phyloP scores from a whole-genome alignment of 2,797 vertebrate genomes.

The Coendou prehensilis region DNA sequence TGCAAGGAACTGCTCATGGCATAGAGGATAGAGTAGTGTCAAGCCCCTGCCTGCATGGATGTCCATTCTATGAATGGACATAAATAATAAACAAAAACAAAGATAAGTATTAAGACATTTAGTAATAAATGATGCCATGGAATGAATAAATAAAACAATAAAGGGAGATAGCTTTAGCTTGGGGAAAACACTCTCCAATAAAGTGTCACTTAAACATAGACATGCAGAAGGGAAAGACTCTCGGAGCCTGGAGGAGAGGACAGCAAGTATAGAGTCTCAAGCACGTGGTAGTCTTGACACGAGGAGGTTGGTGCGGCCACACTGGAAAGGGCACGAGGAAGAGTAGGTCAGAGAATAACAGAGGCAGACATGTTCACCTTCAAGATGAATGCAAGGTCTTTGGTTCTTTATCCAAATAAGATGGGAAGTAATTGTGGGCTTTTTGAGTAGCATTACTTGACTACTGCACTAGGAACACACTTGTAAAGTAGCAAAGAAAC shows the following conservation, averaged over 20 bases:
- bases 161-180: background rate
- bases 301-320: accelerated
- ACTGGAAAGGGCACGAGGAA: background rate
- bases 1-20: background rate
- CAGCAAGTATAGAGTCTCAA: background rate
- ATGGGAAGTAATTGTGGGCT: background rate
- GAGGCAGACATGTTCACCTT: background rate
- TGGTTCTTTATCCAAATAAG: background rate
- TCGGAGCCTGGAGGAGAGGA: background rate
- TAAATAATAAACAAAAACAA: background rate
- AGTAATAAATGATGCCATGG: background rate
- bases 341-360: background rate
- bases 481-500: background rate
- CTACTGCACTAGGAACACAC: background rate
- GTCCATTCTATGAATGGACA: background rate
- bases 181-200: background rate
- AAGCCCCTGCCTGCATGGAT: background rate
- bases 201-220: background rate
- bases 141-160: background rate
- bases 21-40: background rate
- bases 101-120: background rate
- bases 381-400: background rate
- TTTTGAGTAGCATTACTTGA: background rate
- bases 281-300: accelerated
- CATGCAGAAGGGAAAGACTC: background rate